Evolutionary conservation across 2,797 vertebrate species (phyloP).

Genomic region (Lagorchestes hirsutus): DNA sequence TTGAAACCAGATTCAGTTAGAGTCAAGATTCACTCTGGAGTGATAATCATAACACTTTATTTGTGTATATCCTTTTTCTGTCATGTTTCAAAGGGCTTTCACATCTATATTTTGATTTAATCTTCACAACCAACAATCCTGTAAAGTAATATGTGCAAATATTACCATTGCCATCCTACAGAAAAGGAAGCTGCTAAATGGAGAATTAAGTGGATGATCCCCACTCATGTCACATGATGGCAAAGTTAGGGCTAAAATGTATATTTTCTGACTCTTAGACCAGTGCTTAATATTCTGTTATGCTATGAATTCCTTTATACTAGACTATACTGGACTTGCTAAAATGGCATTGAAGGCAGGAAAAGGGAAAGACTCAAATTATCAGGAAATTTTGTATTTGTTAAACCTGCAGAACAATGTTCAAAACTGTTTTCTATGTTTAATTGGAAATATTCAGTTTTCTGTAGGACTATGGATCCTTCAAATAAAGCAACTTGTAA

Average conservation of each 20-base stretch:
- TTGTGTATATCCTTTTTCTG: not conserved
- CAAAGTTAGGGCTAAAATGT: not conserved
- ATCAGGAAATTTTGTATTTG: not conserved
- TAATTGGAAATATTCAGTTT: not conserved
- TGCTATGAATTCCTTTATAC: not conserved
- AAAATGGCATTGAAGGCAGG: not conserved
- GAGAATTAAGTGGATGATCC: not conserved
- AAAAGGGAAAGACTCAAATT: not conserved
- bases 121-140: not conserved
- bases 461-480: not conserved
- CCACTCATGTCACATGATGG: not conserved
- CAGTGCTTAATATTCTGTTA: not conserved
- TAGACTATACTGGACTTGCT: not conserved
- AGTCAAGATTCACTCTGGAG: not conserved
- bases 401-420: not conserved
- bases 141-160: not conserved
- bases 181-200: not conserved
- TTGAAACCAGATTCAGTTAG: not conserved
- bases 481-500: not conserved
- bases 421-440: not conserved
- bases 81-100: not conserved
- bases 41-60: not conserved
- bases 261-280: not conserved
- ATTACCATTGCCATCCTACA: not conserved
- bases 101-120: not conserved